These are phyloP conservation scores for Barnardius zonarius DNA, from an alignment of 2,113 vertebrate species.

Conservation along the genomic window DNA sequence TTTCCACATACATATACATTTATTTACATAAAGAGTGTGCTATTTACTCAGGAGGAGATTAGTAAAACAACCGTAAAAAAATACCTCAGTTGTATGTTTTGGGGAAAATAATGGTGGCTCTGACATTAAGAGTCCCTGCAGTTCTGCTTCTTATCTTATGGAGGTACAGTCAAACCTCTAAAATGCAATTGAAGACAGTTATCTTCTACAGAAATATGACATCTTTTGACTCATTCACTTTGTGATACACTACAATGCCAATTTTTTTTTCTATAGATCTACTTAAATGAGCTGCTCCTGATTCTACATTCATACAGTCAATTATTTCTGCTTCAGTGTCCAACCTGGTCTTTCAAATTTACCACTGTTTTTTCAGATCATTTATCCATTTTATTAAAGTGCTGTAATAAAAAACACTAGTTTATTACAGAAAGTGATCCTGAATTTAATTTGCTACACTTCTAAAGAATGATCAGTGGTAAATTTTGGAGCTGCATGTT, in stretches of 20 bases:
- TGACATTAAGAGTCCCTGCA: background rate
- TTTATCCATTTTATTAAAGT: background rate
- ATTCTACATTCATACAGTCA: rapidly evolving
- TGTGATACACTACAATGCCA: background rate
- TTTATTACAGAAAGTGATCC: background rate
- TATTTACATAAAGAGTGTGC: background rate
- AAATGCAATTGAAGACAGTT: background rate
- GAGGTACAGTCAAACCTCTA: background rate
- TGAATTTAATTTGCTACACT: background rate
- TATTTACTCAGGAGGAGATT: background rate
- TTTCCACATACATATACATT: background rate
- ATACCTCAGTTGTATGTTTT: background rate
- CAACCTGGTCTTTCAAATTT: background rate
- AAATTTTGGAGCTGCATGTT: background rate
- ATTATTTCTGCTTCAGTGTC: background rate
- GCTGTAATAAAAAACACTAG: background rate
- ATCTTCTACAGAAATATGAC: background rate
- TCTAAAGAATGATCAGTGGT: background rate
- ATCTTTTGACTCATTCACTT: background rate
- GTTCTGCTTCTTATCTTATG: background rate
- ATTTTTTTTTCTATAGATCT: background rate
- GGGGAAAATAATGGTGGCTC: background rate
- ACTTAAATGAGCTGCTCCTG: background rate
- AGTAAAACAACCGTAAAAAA: background rate
- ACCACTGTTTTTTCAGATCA: background rate